These are phyloP conservation scores for Lacanobia oleracea DNA, from an alignment of 2,888 invertebrate genomes.

Conservation along the genomic window DNA sequence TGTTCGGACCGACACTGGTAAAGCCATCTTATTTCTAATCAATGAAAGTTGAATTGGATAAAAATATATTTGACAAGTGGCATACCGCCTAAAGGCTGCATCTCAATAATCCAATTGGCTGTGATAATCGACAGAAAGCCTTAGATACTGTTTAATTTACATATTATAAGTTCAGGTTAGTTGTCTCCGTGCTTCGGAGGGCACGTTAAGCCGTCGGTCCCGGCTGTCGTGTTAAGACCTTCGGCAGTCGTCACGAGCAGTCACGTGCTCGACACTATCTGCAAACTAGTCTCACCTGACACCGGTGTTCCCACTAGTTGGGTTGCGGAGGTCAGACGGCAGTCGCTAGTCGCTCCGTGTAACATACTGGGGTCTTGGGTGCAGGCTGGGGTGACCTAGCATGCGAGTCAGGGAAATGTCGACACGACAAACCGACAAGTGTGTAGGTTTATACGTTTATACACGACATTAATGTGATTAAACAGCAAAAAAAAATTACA, in stretches of 20 bases:
- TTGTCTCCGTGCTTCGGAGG: conserved; percentile 5
- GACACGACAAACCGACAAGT: conserved; percentile 9
- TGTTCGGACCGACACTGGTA: too few relatives aligned
- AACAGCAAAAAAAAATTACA: neutral
- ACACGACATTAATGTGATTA: conserved; percentile 21
- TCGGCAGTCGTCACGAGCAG: conserved; percentile 29
- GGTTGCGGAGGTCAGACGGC: conserved; percentile 4
- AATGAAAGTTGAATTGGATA: too few relatives aligned
- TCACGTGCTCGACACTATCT: conserved; percentile 9
- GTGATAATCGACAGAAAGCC: too few relatives aligned
- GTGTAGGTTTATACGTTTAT: neutral
- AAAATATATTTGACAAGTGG: too few relatives aligned
- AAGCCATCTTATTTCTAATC: too few relatives aligned
- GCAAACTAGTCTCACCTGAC: conserved; percentile 11
- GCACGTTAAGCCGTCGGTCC: conserved; percentile 39
- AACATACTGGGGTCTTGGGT: neutral
- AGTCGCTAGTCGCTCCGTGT: neutral
- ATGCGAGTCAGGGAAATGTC: conserved; percentile 24
- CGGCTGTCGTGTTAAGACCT: conserved; percentile 16
- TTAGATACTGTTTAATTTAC: too few relatives aligned
- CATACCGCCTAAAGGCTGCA: too few relatives aligned
- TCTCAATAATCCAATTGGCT: too few relatives aligned
- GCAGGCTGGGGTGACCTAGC: neutral
- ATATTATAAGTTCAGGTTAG: too few relatives aligned
- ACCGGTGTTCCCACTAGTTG: conserved; percentile 9